Conservation (phyloP, 1,140 invertebrate species). For the Galendromus occidentalis region DNA sequence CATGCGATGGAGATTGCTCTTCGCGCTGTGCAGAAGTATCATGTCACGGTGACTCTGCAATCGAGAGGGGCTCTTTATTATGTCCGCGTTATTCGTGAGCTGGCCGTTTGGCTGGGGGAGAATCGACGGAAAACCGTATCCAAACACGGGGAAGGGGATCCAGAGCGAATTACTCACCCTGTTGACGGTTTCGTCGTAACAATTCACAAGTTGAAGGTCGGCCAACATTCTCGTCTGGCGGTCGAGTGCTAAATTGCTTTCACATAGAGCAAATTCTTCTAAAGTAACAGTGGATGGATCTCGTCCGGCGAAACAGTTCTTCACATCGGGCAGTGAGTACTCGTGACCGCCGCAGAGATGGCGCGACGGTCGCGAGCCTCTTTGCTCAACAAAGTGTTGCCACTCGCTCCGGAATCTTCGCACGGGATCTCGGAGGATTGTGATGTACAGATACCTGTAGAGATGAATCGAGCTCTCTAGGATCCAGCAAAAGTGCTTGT, state of each 20-base stretch:
- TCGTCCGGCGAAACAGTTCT: constrained; percentile 25
- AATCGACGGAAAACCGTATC: no score
- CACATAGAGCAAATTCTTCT: constrained; percentile 27
- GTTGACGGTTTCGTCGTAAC: constrained; percentile 24
- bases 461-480: background rate
- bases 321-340: constrained; percentile 26
- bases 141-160: no score
- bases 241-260: constrained; percentile 29
- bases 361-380: constrained; percentile 26
- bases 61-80: constrained; percentile 20
- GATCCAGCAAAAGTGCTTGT: background rate
- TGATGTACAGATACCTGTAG: constrained; percentile 29
- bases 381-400: constrained; percentile 28
- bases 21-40: constrained; percentile 28
- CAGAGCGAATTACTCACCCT: background rate
- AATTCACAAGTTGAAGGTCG: constrained; percentile 26
- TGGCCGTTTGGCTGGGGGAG: no score
- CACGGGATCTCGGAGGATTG: constrained; percentile 28
- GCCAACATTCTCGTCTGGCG: constrained; percentile 30
- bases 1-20: constrained; percentile 27
- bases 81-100: no score
- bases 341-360: constrained; percentile 23
- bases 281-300: constrained; percentile 25
- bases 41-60: constrained; percentile 19
- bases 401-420: constrained; percentile 30